Conservation (phyloP, 2,113 vertebrate genomes). For the Paradoxurus hermaphroditus region DNA sequence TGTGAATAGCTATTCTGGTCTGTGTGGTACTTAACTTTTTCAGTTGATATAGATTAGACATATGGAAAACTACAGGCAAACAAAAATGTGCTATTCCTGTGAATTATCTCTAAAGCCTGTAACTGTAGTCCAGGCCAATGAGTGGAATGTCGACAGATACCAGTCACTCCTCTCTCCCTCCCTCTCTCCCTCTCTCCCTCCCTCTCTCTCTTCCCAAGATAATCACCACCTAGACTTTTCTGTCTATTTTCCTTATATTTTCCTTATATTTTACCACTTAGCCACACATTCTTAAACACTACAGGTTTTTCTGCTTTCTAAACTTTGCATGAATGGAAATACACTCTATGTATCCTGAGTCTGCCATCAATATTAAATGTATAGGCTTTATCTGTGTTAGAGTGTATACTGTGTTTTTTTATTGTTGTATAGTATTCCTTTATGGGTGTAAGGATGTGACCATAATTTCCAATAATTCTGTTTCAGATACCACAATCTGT, state of each 20-base stretch:
- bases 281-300: background rate
- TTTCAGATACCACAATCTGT: background rate
- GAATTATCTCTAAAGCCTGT: background rate
- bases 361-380: background rate
- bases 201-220: background rate
- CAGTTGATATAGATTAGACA: background rate
- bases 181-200: too few relatives aligned
- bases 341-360: background rate
- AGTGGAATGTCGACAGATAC: rapidly evolving
- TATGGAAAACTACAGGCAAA: background rate
- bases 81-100: background rate
- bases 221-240: too few relatives aligned
- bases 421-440: background rate
- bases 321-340: background rate
- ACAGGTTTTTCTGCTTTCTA: background rate
- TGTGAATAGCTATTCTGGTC: background rate
- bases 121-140: background rate
- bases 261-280: background rate
- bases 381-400: background rate
- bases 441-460: background rate
- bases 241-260: background rate
- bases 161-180: background rate
- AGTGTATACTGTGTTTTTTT: background rate
- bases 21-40: background rate
- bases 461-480: background rate